Evolutionary conservation across 2,797 vertebrate species (phyloP).

Genomic region (Denticeps clupeoides): DNA sequence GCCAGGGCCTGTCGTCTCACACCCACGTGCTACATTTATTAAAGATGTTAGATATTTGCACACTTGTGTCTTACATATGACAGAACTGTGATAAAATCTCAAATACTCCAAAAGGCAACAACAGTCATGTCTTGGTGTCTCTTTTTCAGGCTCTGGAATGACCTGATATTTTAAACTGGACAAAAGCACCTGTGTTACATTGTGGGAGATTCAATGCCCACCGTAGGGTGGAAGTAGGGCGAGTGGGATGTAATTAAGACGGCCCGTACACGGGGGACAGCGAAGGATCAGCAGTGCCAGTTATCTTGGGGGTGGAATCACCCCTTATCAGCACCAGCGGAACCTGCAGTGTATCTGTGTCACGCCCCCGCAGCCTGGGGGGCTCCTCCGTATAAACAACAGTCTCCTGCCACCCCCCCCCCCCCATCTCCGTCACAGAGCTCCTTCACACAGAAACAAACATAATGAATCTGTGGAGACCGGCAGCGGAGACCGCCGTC

Average conservation of each 20-base stretch:
- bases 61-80: not conserved
- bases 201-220: conserved; percentile 13
- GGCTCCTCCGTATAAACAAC: too few relatives aligned
- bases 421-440: not conserved
- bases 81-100: not conserved
- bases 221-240: conserved; percentile 22
- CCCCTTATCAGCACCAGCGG: not conserved
- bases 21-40: not conserved
- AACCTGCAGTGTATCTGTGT: not conserved
- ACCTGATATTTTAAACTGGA: not conserved
- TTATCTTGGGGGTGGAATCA: not conserved
- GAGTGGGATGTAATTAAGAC: conserved; percentile 25
- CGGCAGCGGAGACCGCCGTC: too few relatives aligned
- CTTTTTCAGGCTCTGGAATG: too few relatives aligned
- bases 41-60: not conserved
- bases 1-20: not conserved
- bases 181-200: conserved; percentile 8
- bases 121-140: too few relatives aligned
- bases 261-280: not conserved
- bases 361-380: not conserved
- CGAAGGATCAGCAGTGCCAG: not conserved
- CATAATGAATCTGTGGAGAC: too few relatives aligned
- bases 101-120: too few relatives aligned
- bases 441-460: too few relatives aligned
- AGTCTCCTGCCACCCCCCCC: not conserved